Base-by-base conservation (phyloP, 2,113 vertebrate species). In the Gobius niger region DNA sequence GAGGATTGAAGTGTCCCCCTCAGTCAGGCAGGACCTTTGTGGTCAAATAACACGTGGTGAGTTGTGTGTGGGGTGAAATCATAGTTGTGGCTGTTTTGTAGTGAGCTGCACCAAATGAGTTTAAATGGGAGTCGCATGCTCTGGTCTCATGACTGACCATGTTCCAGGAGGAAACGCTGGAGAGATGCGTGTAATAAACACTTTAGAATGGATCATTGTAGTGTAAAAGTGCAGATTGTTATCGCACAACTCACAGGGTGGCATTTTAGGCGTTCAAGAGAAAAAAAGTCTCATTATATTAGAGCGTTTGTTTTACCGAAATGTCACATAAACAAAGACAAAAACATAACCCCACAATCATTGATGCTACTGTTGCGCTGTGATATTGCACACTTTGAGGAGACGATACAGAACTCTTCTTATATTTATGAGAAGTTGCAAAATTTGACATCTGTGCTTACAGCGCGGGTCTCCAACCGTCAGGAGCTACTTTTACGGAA, bases 111-210 rank as follows among this genome's bases (percentile, higher is more conserved):
- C 54, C 52, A 67, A 83, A 80, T 85, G 75, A 65, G 76, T 77
- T 76, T 14, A 82, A 87, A 87, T 88, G 73, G 78, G 82, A 89
- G 88, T 79, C 85, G 67, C 85, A 82, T 91, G 88, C 67, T 69
- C 67, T 7, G 67, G 75, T 87, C 89, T 81, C 76, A 89, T 89
- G 86, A 89, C 88, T 65, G 73, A 62, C 70, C 82, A 59, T 59
- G 49, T 49, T 53, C 68, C 61, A 49, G 14, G 44, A 77, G 44
- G 76, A 61, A 62, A 76, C 73, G 60, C 65, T 44, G 24, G 24
- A 83, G 61, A 80, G 59, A 82, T 59, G 46, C 67, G 81, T 54
- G 64, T 53, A 7, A 73, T 62, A 64, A 24, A 66, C 59, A 75
- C 63, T 24, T 16, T 9, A 15, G 42, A 7, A 34, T 13, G 7